These are phyloP conservation scores for Forficula auricularia DNA, from an alignment of 1,140 invertebrate species.

Conservation along the genomic window DNA sequence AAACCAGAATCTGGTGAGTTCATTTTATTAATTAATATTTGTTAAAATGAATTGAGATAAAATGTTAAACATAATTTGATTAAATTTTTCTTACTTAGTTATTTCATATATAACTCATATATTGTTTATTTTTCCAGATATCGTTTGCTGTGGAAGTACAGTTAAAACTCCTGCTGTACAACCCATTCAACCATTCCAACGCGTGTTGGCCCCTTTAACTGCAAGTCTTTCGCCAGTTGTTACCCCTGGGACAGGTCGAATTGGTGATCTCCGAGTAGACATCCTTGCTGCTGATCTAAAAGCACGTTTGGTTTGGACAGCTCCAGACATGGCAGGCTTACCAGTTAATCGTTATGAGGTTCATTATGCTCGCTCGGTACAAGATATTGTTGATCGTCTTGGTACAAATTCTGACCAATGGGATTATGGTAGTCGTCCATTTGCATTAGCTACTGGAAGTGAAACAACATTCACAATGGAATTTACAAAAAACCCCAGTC, in stretches of 20 bases:
- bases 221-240: conserved; percentile 10
- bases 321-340: conserved; percentile 32
- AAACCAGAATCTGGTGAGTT: no score
- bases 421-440: conserved; percentile 21
- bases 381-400: conserved; percentile 29
- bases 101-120: no score
- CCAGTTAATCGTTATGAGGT: conserved; percentile 31
- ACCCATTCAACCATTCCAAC: conserved; percentile 28
- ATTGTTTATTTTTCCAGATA: conserved; percentile 19
- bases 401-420: conserved; percentile 23
- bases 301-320: conserved; percentile 32
- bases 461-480: conserved; percentile 28
- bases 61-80: no score
- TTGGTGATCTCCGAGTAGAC: conserved; percentile 29
- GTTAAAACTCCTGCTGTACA: conserved; percentile 25
- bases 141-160: conserved; percentile 28
- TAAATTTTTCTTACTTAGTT: no score
- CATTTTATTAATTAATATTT: no score
- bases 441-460: conserved; percentile 25
- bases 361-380: conserved; percentile 23
- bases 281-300: conserved; percentile 24
- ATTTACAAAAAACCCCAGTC: conserved; percentile 24
- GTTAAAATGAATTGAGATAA: no score
- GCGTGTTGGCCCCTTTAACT: conserved; percentile 27
- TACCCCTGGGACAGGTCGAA: conserved; percentile 18